Base-by-base conservation (phyloP, 1,140 invertebrate species). In the Microvelia longipes region DNA sequence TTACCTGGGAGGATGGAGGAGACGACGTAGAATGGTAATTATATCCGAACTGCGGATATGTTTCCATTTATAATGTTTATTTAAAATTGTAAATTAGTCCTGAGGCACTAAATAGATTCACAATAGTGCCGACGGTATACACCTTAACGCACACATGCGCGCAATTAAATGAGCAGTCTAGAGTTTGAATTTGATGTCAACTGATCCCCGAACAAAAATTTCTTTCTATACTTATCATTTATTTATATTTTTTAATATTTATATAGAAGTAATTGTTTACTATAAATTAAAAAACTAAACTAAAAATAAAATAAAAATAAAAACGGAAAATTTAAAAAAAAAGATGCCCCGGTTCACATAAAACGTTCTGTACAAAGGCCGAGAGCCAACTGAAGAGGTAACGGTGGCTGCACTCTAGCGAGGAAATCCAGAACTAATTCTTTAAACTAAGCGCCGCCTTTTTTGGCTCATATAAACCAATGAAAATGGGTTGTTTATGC, bases 41-140 rank as follows among this genome's bases (percentile, higher is more conserved):
- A 79, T 91, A 91, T 81, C 88, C 87, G 82, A 90, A 91, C 82
- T 91, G 89, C 78, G 88, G 84, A 82, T 90, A 91, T 74, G 88
- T 86, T 78, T 88, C 89, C 89, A 91, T 90, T 70, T 79, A 74
- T 70, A 74, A n/a, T n/a, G n/a, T n/a, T n/a, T n/a, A n/a, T n/a
- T n/a, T n/a, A n/a, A n/a, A n/a, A n/a, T n/a, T n/a, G n/a, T n/a
- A n/a, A n/a, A n/a, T n/a, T n/a, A n/a, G n/a, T 50, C 5, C 5
- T 5, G 35, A 50, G 35, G 35, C 35, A 50, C 35, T 50, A 50
- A 19, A 50, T 19, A 50, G n/a, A n/a, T n/a, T n/a, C n/a, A n/a
- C n/a, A n/a, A 19, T 19, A 5, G 35, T 50, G 35, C 35, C 35
- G 35, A 50, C 35, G 35, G 35, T 5, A n/a, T n/a, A 5, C 35